Percentiles rank a stretch among this genome's conserved stretches.
phyloP scores from a whole-genome alignment of 2,888 invertebrate species.

The Tipula unca region DNA sequence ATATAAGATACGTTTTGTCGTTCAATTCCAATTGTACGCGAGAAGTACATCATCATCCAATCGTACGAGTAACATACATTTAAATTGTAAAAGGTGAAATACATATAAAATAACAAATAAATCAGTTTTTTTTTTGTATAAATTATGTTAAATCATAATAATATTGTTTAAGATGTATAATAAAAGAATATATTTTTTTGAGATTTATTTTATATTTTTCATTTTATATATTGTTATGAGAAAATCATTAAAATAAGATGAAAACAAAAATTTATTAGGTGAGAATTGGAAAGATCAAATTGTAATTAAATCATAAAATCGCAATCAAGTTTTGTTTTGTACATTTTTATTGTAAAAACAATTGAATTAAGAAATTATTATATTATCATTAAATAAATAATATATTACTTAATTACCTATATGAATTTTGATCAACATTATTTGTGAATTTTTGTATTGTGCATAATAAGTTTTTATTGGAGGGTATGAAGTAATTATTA shows the following conservation, averaged over 20 bases:
- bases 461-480: background rate
- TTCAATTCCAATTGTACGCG: background rate
- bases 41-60: background rate
- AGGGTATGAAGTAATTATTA: background rate
- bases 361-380: background rate
- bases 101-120: background rate
- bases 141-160: background rate
- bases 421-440: background rate
- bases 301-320: background rate
- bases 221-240: background rate
- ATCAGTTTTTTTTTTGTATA: background rate
- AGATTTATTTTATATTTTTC: background rate
- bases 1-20: background rate
- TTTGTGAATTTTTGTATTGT: background rate
- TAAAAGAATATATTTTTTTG: background rate
- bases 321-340: background rate
- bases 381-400: background rate
- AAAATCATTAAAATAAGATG: background rate
- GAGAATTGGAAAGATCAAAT: constrained; percentile 2
- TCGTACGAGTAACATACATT: background rate
- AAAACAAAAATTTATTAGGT: background rate
- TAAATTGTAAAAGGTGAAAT: background rate
- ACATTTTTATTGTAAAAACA: background rate
- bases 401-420: background rate
- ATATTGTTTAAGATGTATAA: background rate